phyloP scores from a whole-genome alignment of 2,888 invertebrate genomes.

The Eubasilissa splendida region DNA sequence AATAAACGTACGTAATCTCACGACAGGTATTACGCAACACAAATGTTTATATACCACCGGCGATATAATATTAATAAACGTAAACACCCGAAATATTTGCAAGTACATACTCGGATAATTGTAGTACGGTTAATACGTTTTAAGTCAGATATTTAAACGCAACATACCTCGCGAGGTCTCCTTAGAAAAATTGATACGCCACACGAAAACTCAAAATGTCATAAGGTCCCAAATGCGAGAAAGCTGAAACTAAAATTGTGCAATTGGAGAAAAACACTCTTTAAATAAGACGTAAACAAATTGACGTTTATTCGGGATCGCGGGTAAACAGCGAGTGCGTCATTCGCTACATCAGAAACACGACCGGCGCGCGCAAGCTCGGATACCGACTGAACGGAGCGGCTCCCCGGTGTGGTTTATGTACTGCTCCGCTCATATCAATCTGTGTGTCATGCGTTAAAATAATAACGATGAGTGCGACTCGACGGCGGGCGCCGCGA shows the following conservation, averaged over 20 bases:
- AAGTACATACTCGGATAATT: neutral
- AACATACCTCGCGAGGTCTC: slow-evolving; percentile 6
- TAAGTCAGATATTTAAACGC: neutral
- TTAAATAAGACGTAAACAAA: slow-evolving; percentile 4
- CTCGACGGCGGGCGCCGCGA: neutral
- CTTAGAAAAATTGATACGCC: neutral
- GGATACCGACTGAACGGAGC: slow-evolving; percentile 19
- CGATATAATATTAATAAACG: neutral
- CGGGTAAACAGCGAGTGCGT: neutral
- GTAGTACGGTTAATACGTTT: neutral
- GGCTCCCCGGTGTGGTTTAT: slow-evolving; percentile 6
- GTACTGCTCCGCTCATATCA: neutral
- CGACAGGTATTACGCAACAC: neutral
- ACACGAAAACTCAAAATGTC: slow-evolving; percentile 1
- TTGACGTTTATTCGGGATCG: neutral
- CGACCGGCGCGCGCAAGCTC: neutral
- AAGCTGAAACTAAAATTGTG: slow-evolving; percentile 6
- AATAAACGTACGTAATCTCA: neutral
- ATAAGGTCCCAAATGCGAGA: neutral
- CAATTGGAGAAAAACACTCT: slow-evolving; percentile 24
- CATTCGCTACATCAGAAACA: neutral
- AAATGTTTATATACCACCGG: neutral
- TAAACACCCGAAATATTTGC: neutral
- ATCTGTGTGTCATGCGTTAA: slow-evolving; percentile 13
- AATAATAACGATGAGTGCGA: slow-evolving; percentile 6